Conservation (phyloP, 1,140 invertebrate species). For the Papilio polyxenes region DNA sequence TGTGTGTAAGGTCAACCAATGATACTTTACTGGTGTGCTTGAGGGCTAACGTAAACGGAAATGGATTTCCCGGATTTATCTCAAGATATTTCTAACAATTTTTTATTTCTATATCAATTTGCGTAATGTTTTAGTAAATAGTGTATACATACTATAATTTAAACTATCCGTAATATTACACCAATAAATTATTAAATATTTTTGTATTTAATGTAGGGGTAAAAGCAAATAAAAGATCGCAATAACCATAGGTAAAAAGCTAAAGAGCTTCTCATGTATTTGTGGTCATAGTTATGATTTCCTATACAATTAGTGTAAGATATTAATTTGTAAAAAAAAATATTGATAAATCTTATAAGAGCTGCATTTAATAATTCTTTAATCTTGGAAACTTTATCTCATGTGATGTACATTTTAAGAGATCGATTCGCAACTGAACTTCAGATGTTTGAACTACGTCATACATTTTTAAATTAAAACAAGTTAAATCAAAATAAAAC, state of each 20-base stretch:
- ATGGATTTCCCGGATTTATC: conserved; percentile 41
- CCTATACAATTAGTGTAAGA: no score
- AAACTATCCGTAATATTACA: no score
- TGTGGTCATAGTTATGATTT: not conserved
- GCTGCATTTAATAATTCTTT: not conserved
- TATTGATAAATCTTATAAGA: no score
- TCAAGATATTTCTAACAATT: conserved; percentile 37
- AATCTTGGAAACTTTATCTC: not conserved
- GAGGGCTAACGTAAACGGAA: conserved; percentile 37
- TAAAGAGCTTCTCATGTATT: not conserved
- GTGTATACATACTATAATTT: not conserved
- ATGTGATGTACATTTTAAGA: conserved; percentile 38
- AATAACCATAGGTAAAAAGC: no score
- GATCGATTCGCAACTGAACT: conserved; percentile 46
- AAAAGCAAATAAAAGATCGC: no score
- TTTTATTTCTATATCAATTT: not conserved
- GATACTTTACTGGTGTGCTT: conserved; percentile 47
- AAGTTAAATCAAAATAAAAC: not conserved
- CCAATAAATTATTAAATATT: no score
- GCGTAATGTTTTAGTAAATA: not conserved
- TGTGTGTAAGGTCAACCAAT: conserved; percentile 43
- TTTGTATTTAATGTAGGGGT: no score
- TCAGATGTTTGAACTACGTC: conserved; percentile 27
- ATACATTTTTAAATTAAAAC: conserved; percentile 17
- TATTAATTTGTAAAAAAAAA: no score